phyloP scores from a whole-genome alignment of 2,113 vertebrate genomes.

The Cromileptes altivelis region DNA sequence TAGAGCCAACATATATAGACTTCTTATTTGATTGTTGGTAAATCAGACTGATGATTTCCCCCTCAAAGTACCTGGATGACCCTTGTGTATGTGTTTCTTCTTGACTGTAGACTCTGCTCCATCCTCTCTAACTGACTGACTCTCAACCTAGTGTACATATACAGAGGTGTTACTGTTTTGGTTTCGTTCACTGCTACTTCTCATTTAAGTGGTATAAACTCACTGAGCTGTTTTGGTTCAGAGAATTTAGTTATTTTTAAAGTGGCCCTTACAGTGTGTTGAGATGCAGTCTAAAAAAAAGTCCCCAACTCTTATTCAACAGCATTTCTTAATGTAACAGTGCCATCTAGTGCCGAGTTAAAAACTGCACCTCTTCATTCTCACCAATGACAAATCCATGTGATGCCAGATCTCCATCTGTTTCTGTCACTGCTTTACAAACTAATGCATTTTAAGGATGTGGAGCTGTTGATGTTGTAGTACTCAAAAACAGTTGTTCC shows the following conservation, averaged over 20 bases:
- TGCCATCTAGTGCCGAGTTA: slow-evolving; percentile 77
- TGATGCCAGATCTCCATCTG: slow-evolving; percentile 24
- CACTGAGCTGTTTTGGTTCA: slow-evolving; percentile 5
- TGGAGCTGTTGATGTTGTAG: not conserved
- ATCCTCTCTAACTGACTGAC: not conserved
- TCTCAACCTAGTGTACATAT: not conserved
- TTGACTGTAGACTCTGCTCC: not conserved
- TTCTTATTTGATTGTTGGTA: no score
- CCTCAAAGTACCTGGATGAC: not conserved
- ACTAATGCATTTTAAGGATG: slow-evolving; percentile 3
- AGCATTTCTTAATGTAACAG: slow-evolving; percentile 28
- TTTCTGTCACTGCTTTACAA: slow-evolving; percentile 28
- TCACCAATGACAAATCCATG: slow-evolving; percentile 5
- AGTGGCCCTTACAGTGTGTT: not conserved
- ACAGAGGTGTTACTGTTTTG: not conserved
- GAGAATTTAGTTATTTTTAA: slow-evolving; percentile 13
- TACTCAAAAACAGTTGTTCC: slow-evolving; percentile 28
- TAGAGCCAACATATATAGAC: not conserved
- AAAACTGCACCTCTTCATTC: slow-evolving; percentile 3
- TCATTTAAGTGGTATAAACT: not conserved
- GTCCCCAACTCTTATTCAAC: not conserved
- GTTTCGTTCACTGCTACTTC: slow-evolving; percentile 1
- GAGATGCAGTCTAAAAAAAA: slow-evolving; percentile 10
- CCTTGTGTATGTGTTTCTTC: not conserved
- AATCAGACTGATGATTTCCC: not conserved